Conservation (phyloP, 2,888 invertebrate species). For the Drosophila stalkeri region DNA sequence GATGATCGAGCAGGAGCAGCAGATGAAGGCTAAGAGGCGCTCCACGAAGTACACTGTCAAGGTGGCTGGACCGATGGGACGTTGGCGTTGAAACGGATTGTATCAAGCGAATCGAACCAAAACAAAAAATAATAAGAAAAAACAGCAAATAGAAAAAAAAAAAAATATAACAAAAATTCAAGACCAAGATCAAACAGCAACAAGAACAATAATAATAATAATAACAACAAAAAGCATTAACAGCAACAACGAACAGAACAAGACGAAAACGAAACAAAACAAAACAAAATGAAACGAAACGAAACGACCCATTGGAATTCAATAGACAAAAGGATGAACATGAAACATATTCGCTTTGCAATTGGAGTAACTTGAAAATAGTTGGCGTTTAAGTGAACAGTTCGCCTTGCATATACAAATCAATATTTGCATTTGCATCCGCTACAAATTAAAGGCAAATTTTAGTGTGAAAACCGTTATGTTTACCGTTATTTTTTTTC, state of each 20-base stretch:
- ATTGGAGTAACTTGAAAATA: slow-evolving; percentile 28
- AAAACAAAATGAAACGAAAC: neutral
- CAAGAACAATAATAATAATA: neutral
- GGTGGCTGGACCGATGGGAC: slow-evolving; percentile 48
- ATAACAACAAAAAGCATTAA: neutral
- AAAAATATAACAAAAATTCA: neutral
- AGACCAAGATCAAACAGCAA: neutral
- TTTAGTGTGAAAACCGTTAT: slow-evolving; percentile 30
- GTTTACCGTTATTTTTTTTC: too few species aligned
- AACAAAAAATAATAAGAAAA: neutral
- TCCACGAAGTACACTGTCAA: slow-evolving; percentile 42
- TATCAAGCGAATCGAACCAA: neutral
- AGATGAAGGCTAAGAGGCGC: slow-evolving; percentile 38
- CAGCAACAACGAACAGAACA: neutral
- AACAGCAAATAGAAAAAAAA: neutral
- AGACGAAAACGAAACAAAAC: neutral
- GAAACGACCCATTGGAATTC: neutral
- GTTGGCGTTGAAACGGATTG: slow-evolving; percentile 37
- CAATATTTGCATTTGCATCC: neutral
- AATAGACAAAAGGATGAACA: slow-evolving; percentile 2
- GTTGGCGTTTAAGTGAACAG: slow-evolving; percentile 42
- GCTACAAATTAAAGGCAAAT: slow-evolving; percentile 39
- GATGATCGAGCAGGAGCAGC: slow-evolving; percentile 56
- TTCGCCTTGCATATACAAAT: slow-evolving; percentile 27
- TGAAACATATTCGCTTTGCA: slow-evolving; percentile 24